These are phyloP conservation scores for Motacilla tschutschensis DNA, from an alignment of 2,113 vertebrate species.

Conservation along the genomic window DNA sequence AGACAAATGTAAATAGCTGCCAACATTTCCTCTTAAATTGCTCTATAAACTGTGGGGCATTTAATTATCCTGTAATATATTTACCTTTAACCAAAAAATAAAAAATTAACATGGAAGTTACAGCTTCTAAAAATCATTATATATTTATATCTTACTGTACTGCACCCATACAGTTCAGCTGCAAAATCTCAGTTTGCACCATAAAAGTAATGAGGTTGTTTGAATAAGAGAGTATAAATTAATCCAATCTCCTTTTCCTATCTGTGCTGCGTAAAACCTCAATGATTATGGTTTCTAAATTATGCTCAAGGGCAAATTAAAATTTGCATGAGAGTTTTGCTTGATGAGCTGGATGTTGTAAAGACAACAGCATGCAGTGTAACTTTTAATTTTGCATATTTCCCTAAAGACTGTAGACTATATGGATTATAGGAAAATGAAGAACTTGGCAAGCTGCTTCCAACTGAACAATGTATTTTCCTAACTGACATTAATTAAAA, in stretches of 20 bases:
- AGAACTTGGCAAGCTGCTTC: slow-evolving; percentile 85
- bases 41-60: slow-evolving; percentile 47
- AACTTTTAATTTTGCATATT: slow-evolving; percentile 89
- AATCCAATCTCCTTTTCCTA: slow-evolving; percentile 90
- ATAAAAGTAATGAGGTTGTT: slow-evolving; percentile 98
- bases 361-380: slow-evolving; percentile 88
- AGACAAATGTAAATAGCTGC: slow-evolving; percentile 68
- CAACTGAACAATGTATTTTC: slow-evolving; percentile 86
- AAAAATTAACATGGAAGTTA: slow-evolving; percentile 57
- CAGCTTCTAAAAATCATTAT: slow-evolving; percentile 63
- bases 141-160: slow-evolving; percentile 70
- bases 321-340: slow-evolving; percentile 97
- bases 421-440: slow-evolving; percentile 86
- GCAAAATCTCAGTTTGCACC: slow-evolving; percentile 86
- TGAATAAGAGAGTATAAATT: slow-evolving; percentile 95
- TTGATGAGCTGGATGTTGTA: slow-evolving; percentile 87
- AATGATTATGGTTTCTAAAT: slow-evolving; percentile 99
- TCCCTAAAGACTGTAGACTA: slow-evolving; percentile 84
- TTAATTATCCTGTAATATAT: slow-evolving; percentile 66
- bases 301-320: slow-evolving; percentile 99
- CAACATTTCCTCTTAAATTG: slow-evolving; percentile 44
- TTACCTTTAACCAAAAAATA: slow-evolving; percentile 64
- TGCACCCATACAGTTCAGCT: slow-evolving; percentile 85
- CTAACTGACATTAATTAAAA: slow-evolving; percentile 91
- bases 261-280: slow-evolving; percentile 91